Evolutionary conservation across 2,888 invertebrate genomes (phyloP).

Genomic region (Emmelina monodactyla): DNA sequence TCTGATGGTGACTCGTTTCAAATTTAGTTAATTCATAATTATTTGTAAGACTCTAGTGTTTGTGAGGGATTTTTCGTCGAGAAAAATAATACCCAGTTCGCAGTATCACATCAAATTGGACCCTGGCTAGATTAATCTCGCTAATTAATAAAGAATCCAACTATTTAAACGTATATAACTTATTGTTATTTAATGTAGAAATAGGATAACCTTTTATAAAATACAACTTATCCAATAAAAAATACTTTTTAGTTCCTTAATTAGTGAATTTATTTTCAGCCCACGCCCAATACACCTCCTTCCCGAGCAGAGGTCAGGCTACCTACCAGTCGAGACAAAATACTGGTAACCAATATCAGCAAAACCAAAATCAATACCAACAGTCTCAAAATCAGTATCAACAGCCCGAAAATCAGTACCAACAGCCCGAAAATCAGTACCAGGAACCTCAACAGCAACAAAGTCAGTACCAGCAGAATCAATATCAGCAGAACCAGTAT

Average conservation of each 20-base stretch:
- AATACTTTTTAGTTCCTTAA: background rate
- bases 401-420: constrained; percentile 10
- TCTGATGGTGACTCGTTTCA: too few relatives aligned
- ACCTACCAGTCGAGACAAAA: background rate
- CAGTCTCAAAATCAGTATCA: constrained; percentile 3
- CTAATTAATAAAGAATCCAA: too few relatives aligned
- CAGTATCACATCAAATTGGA: too few relatives aligned
- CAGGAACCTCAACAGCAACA: constrained; percentile 14
- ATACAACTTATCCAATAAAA: too few relatives aligned
- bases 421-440: constrained; percentile 10
- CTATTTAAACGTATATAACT: too few relatives aligned
- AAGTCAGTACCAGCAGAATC: constrained; percentile 17
- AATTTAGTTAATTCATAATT: too few relatives aligned
- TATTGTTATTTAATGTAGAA: too few relatives aligned
- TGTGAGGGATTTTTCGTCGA: too few relatives aligned
- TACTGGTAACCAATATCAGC: background rate
- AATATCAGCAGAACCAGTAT: constrained; percentile 21
- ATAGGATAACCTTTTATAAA: too few relatives aligned
- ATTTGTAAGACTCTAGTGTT: too few relatives aligned
- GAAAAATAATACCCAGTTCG: too few relatives aligned
- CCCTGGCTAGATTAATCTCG: too few relatives aligned
- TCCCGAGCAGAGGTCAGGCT: background rate
- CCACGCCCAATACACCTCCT: background rate
- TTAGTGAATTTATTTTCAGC: background rate
- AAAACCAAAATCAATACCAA: background rate